phyloP scores from a whole-genome alignment of 2,797 vertebrate genomes.

The Phalanger gymnotis region DNA sequence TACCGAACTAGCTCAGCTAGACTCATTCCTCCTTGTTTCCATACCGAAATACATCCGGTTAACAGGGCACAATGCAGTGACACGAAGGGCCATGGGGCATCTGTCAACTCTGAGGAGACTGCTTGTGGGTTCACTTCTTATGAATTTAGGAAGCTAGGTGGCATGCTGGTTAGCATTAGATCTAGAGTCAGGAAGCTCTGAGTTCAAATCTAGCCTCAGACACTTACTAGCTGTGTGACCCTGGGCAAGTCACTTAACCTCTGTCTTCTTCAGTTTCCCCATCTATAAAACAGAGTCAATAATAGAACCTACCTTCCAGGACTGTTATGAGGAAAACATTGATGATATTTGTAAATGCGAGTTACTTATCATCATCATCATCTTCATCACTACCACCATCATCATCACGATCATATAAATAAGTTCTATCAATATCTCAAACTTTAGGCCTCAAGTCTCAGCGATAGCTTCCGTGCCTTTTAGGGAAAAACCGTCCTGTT shows the following conservation, averaged over 20 bases:
- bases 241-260: neutral
- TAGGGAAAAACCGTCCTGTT: neutral
- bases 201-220: neutral
- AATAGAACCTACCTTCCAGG: neutral
- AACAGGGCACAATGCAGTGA: neutral
- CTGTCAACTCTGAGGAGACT: neutral
- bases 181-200: neutral
- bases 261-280: neutral
- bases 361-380: neutral
- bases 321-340: neutral
- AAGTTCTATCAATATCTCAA: neutral
- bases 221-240: neutral
- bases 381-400: neutral
- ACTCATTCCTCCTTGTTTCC: neutral
- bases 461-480: neutral
- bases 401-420: neutral
- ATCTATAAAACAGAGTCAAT: neutral
- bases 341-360: neutral
- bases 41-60: neutral
- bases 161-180: neutral
- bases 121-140: neutral
- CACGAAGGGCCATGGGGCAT: neutral
- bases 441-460: neutral
- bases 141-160: neutral
- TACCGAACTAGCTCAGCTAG: neutral